Percentiles rank a stretch among this genome's conserved stretches.
Conservation (phyloP, 2,888 invertebrate genomes). For the Macaria notata region DNA sequence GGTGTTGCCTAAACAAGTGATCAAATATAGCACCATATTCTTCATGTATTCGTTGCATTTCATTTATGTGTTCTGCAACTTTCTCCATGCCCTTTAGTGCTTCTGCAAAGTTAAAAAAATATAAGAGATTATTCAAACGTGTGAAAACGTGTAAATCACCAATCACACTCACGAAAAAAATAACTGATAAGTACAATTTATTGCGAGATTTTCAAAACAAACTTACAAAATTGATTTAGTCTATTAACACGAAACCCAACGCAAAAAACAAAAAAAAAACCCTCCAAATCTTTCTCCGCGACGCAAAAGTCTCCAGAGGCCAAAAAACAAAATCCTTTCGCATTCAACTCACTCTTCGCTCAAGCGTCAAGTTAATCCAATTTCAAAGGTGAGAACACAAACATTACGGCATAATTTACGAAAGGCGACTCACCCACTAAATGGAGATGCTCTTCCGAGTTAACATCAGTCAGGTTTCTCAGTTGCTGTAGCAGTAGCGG, state of each 20-base stretch:
- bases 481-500: slow-evolving; percentile 97
- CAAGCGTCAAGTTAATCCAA: too few relatives aligned
- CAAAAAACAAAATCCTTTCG: too few relatives aligned
- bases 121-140: background rate
- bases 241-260: too few relatives aligned
- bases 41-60: slow-evolving; percentile 99
- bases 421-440: slow-evolving; percentile 88
- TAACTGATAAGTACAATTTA: too few relatives aligned
- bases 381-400: background rate
- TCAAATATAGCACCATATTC: slow-evolving; percentile 99
- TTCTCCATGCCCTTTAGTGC: slow-evolving; percentile 98
- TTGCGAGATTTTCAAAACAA: too few relatives aligned
- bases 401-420: background rate
- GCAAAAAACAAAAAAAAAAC: too few relatives aligned
- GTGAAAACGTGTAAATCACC: background rate
- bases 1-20: slow-evolving; percentile 97
- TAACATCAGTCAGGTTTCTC: slow-evolving; percentile 95
- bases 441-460: slow-evolving; percentile 96
- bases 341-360: too few relatives aligned
- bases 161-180: too few relatives aligned
- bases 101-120: slow-evolving; percentile 81
- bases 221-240: too few relatives aligned
- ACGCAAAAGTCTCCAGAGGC: too few relatives aligned
- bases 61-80: slow-evolving; percentile 99
- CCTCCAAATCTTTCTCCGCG: too few relatives aligned